These are phyloP conservation scores for Boloria euphrosyne DNA, from an alignment of 2,888 invertebrate genomes.

Conservation along the genomic window DNA sequence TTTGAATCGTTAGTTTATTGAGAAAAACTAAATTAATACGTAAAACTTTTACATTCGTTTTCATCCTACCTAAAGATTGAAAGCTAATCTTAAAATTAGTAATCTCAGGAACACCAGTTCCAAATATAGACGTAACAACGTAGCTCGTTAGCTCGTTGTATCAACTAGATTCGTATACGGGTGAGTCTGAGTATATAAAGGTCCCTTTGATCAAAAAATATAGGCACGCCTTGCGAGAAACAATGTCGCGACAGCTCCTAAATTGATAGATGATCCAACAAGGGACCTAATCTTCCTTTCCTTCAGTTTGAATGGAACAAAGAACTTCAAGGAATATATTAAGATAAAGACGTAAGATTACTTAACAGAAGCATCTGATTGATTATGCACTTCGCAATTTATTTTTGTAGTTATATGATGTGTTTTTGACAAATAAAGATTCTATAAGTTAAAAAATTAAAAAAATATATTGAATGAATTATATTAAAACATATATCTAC, in stretches of 20 bases:
- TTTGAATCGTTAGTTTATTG: background rate
- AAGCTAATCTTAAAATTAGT: no score
- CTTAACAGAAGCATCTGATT: background rate
- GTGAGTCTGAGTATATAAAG: background rate
- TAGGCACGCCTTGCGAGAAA: conserved; percentile 60
- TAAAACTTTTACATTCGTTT: no score
- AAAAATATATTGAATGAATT: no score
- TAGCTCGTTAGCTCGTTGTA: no score
- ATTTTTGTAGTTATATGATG: no score
- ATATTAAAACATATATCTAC: no score
- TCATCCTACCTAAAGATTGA: no score
- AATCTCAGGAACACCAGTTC: no score
- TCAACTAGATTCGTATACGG: conserved; percentile 2
- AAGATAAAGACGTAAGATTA: background rate
- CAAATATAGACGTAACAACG: no score
- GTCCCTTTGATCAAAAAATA: conserved; percentile 43
- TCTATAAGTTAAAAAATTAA: no score
- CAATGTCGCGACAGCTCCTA: conserved; percentile 54
- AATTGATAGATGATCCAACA: conserved; percentile 62
- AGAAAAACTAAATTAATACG: background rate
- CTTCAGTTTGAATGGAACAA: conserved; percentile 14
- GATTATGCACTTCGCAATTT: background rate
- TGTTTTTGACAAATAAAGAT: no score
- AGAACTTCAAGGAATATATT: conserved; percentile 4
- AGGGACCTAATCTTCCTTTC: conserved; percentile 47